Base-by-base conservation (phyloP, 2,797 vertebrate species). In the Rhadinocentrus ornatus region DNA sequence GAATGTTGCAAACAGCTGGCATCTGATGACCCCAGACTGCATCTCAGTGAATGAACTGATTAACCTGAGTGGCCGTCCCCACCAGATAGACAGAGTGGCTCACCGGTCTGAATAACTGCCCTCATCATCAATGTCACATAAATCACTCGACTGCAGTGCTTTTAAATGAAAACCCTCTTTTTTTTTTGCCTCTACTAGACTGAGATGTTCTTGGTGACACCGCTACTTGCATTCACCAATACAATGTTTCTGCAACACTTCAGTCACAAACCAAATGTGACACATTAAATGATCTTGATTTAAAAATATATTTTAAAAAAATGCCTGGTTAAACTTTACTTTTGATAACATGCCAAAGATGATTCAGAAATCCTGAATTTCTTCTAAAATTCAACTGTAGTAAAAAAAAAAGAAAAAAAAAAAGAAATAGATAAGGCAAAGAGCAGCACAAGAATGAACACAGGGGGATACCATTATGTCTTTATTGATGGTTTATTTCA, bases 1-100 rank as follows among this genome's bases (percentile, higher is more conserved):
- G 86, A 86, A 83, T 82, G 88, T 83, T 80, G 82, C 78, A 85
- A 93, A 93, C 92, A 91, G 84, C 89, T 90, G 88, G 78, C 18
- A 50, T 72, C 74, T 66, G 66, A 87, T 77, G 85, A 89, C 89
- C 87, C 84, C 31, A 87, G 80, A 90, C 89, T 81, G 86, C 69
- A 66, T 88, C 91, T 89, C 91, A 92, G 90, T 93, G 89, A 93
- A 93, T 93, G 92, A 93, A 92, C 92, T 93, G 88, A 94, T 94
- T 93, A 94, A 91, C 92, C 92, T 90, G 90, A 94, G 91, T 94
- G 93, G 93, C 88, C 44, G 83, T 92, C 89, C 76, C 84, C 81
- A 75, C 64, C 62, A 83, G 52, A 73, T 66, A 77, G 77, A 71
- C 79, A 77, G 82, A 77, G 89, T 59, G 83, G 78, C 64, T 76